A percentile compares a stretch with the other conserved stretches of the same genome.
phyloP scores from a whole-genome alignment of 1,140 invertebrate species.

The Trialeurodes vaporariorum region DNA sequence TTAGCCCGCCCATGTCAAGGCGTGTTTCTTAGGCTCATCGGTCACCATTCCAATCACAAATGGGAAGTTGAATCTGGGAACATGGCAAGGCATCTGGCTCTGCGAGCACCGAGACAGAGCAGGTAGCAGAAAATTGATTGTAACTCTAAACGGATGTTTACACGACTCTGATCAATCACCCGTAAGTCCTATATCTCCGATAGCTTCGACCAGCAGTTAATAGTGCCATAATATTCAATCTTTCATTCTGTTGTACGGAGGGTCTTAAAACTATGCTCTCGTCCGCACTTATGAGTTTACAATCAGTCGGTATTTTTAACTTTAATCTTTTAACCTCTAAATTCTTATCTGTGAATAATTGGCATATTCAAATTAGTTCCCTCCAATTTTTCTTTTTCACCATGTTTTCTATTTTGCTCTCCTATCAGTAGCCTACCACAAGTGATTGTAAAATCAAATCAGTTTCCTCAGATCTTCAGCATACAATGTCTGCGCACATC shows the following conservation, averaged over 20 bases:
- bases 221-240: slow-evolving; percentile 10
- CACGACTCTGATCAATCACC: slow-evolving; percentile 64
- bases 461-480: no score
- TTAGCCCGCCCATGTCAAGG: slow-evolving; percentile 93
- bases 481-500: no score
- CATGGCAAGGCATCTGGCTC: slow-evolving; percentile 96
- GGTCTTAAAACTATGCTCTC: background rate
- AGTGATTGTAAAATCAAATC: no score
- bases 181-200: slow-evolving; percentile 65
- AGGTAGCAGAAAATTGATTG: slow-evolving; percentile 80
- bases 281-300: background rate
- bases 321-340: no score
- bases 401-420: no score
- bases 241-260: background rate
- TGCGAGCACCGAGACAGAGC: slow-evolving; percentile 94
- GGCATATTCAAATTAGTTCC: no score
- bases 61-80: slow-evolving; percentile 85
- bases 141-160: slow-evolving; percentile 80
- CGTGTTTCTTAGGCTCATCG: slow-evolving; percentile 89
- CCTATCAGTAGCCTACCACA: no score
- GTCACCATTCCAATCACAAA: slow-evolving; percentile 91
- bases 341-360: no score
- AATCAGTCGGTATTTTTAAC: background rate
- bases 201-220: slow-evolving; percentile 81
- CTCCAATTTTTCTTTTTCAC: no score